These are phyloP conservation scores for Drosophila mojavensis DNA, from an alignment of 1,140 invertebrate species.

Conservation along the genomic window DNA sequence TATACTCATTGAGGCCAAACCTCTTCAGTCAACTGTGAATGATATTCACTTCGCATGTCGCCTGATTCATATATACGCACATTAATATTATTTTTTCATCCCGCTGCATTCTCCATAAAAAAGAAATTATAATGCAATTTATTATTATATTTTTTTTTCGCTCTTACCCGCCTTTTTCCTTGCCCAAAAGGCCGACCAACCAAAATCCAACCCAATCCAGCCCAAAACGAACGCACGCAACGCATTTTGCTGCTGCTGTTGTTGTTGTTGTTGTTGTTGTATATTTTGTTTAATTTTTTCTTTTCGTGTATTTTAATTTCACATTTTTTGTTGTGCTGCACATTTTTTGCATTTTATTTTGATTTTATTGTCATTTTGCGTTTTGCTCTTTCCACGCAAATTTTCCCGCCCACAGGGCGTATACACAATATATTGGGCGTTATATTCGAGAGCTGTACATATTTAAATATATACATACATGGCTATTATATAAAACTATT, in stretches of 20 bases:
- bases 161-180: constrained; percentile 25
- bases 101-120: constrained; percentile 43
- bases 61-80: neutral
- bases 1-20: too few species aligned
- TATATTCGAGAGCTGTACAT: neutral
- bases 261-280: constrained; percentile 1
- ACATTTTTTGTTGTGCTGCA: too few species aligned
- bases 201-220: constrained; percentile 54
- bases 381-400: constrained; percentile 43
- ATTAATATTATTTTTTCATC: neutral
- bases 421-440: constrained; percentile 4
- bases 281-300: constrained; percentile 28
- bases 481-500: neutral
- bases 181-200: constrained; percentile 52
- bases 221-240: constrained; percentile 33
- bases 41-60: neutral
- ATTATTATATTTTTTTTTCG: constrained; percentile 58
- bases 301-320: constrained; percentile 13
- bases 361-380: constrained; percentile 74
- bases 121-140: constrained; percentile 75
- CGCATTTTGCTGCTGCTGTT: constrained; percentile 28
- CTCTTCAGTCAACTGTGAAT: neutral
- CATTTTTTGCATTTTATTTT: constrained; percentile 52
- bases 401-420: neutral
- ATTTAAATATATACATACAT: neutral